Evolutionary conservation across 2,113 vertebrate species (phyloP).

Genomic region (Callithrix jacchus): DNA sequence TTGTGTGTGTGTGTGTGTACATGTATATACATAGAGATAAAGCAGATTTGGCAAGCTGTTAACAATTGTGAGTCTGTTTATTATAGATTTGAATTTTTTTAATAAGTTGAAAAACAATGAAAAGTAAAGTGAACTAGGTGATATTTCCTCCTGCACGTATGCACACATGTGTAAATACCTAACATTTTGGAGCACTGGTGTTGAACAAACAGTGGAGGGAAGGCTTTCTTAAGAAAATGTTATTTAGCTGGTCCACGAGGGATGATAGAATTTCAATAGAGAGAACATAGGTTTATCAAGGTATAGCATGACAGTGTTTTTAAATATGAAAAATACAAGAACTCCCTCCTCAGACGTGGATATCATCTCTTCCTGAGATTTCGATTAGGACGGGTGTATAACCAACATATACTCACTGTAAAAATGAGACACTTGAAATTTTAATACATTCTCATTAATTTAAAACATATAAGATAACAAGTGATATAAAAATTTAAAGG

Average conservation of each 20-base stretch:
- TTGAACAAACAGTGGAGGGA: not conserved
- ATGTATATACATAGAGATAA: not conserved
- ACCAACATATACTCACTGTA: not conserved
- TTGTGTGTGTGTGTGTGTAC: not conserved
- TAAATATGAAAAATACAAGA: not conserved
- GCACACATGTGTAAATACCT: not conserved
- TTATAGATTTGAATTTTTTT: not conserved
- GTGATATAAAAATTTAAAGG: not conserved
- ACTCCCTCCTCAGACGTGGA: not conserved
- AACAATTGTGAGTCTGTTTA: not conserved
- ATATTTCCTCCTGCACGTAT: not conserved
- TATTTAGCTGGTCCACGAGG: not conserved
- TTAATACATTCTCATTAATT: not conserved
- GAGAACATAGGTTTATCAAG: not conserved
- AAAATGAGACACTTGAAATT: not conserved
- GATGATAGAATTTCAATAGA: not conserved
- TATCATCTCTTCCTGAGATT: not conserved
- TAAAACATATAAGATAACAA: not conserved
- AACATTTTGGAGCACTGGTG: not conserved
- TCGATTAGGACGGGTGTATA: not conserved
- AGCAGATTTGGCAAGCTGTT: not conserved
- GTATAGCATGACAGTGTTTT: not conserved
- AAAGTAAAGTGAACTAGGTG: not conserved
- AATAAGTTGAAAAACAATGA: not conserved
- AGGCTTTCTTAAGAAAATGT: not conserved